These are phyloP conservation scores for Ceyx melanurus DNA, from an alignment of 2,113 vertebrate genomes.

Conservation along the genomic window DNA sequence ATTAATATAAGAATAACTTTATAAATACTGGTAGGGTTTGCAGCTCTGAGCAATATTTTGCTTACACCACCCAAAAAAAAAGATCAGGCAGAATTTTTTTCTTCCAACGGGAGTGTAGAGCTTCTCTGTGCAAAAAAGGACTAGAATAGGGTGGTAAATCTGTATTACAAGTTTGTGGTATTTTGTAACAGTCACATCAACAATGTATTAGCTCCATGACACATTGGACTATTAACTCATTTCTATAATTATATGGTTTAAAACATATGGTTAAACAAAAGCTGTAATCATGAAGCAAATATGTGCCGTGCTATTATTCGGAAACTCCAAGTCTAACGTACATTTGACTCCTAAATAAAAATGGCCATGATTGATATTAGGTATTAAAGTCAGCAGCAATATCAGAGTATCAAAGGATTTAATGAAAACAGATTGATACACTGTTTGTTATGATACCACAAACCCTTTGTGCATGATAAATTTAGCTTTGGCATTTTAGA, in stretches of 20 bases:
- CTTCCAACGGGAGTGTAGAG: rapidly evolving
- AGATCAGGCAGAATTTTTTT: neutral
- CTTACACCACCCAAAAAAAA: neutral
- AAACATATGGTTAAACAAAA: constrained; percentile 41
- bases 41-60: neutral
- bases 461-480: neutral
- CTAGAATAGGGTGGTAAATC: neutral
- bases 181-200: neutral
- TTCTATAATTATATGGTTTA: constrained; percentile 34
- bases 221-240: constrained; percentile 32
- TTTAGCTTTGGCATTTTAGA: constrained; percentile 20
- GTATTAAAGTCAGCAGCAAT: neutral
- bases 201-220: neutral
- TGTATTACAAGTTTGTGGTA: neutral
- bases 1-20: neutral
- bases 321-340: neutral
- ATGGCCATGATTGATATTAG: neutral
- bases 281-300: constrained; percentile 37
- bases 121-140: neutral
- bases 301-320: neutral
- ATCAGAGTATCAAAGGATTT: constrained; percentile 17
- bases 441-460: neutral
- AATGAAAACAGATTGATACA: constrained; percentile 6
- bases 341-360: neutral
- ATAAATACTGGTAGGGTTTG: neutral